Conservation (phyloP, 2,888 invertebrate species). For the Rhagonycha fulva region DNA sequence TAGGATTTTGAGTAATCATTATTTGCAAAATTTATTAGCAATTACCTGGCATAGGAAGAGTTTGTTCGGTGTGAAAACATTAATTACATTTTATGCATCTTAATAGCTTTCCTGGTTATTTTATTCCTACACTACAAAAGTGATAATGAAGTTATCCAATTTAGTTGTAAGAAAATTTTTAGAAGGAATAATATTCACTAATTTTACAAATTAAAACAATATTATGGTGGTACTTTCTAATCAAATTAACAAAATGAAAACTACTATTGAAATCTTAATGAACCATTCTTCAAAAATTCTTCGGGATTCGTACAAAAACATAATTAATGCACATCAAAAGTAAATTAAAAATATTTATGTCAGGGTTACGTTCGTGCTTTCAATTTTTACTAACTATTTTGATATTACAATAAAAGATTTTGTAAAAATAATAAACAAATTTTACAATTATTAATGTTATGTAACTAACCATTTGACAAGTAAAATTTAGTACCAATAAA, state of each 20-base stretch:
- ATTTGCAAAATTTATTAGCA: neutral
- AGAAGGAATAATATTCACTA: neutral
- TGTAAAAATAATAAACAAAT: neutral
- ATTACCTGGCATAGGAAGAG: neutral
- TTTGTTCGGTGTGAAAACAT: neutral
- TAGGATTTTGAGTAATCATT: neutral
- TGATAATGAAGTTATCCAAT: neutral
- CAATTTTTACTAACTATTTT: neutral
- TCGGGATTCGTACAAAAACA: neutral
- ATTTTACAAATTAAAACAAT: neutral
- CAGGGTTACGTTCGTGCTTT: slow-evolving; percentile 6
- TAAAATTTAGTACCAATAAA: neutral
- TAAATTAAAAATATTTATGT: slow-evolving; percentile 8
- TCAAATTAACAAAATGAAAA: neutral
- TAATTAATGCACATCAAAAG: neutral
- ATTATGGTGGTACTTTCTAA: neutral
- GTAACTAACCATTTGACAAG: neutral
- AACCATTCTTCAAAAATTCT: neutral
- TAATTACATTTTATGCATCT: neutral
- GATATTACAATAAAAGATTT: neutral
- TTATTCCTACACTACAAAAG: neutral
- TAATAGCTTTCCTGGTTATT: neutral
- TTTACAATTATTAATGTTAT: neutral
- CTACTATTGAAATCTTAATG: neutral
- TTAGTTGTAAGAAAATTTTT: neutral